phyloP scores from a whole-genome alignment of 1,140 invertebrate genomes.

The Zaprionus ghesquierei region DNA sequence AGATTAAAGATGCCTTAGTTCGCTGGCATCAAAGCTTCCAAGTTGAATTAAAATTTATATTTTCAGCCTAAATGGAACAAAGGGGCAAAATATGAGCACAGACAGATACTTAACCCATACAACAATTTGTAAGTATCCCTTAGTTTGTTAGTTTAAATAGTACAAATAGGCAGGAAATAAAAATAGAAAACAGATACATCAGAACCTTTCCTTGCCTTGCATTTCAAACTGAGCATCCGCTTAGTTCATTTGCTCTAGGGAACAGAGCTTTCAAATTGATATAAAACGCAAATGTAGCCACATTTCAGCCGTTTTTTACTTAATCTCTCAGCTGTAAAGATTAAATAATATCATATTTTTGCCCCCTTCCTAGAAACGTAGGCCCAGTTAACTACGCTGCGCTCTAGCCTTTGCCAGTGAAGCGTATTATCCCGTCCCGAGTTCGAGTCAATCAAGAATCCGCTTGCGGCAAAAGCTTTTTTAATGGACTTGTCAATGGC shows the following conservation, averaged over 20 bases:
- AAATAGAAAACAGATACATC: no score
- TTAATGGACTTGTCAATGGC: constrained; percentile 79
- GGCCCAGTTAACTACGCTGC: background rate
- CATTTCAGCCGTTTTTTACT: background rate
- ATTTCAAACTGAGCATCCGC: background rate
- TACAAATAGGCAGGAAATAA: no score
- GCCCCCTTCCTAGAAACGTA: background rate
- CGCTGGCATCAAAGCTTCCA: no score
- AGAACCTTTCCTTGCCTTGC: no score
- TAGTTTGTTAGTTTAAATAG: no score
- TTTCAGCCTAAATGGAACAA: no score
- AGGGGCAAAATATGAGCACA: no score
- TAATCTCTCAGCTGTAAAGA: background rate
- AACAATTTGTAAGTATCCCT: no score
- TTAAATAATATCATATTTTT: background rate
- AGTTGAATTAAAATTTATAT: no score
- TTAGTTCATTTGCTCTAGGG: background rate
- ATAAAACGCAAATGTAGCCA: background rate
- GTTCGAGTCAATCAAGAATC: constrained; percentile 25
- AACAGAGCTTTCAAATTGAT: background rate
- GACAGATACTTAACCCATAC: no score
- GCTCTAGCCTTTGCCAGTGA: background rate
- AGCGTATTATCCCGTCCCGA: constrained; percentile 11
- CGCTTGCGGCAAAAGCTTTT: constrained; percentile 34
- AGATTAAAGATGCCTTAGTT: no score